Base-by-base conservation (phyloP, 2,888 invertebrate genomes). In the Brenthis daphne region DNA sequence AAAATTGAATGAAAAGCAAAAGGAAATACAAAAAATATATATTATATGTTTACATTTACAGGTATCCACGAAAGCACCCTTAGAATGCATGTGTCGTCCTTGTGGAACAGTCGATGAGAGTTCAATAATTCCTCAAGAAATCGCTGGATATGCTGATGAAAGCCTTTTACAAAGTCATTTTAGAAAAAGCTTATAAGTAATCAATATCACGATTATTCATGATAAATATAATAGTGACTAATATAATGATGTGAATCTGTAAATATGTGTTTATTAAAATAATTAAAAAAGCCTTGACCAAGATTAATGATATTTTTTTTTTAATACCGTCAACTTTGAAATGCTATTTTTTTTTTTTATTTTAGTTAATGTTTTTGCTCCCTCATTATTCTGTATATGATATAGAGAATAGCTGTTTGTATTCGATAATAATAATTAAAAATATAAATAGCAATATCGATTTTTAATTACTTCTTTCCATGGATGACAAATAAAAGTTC, bases 81-180 rank as follows among this genome's bases (percentile, higher is more conserved):
- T 98, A 65, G 98, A 98, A 84, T 98, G 98, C 81, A 98, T 98
- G 98, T 98, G 98, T 82, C 95, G 98, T 50, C 98, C 98, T 0
- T 98, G 98, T 85, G 97, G 97, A 0, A 96, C 95, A 14, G 95
- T 98, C 6, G 98, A 98, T 83, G 97, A 98, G 87, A 96, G 96
- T 78, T 94, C 97, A 3, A 95, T 98, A 57, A 94, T 98, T 72
- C 98, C 98, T 3, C 98, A 98, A 90, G 98, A 98, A 93, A 96
- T 98, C 55, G 96, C 97, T 64, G 96, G 96, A 54, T 97, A 97
- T 82, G 94, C 96, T 8, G 97, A 97, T 74, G 97, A 97, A 89
- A 96, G 96, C 29, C 96, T 96, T 0, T 89, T 97, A 29, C 96
- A 96, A 70, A 96, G 96, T 78, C 97, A 97, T 82, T 97, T 97